Base-by-base conservation (phyloP, 2,797 vertebrate species). In the Cynopterus sphinx region DNA sequence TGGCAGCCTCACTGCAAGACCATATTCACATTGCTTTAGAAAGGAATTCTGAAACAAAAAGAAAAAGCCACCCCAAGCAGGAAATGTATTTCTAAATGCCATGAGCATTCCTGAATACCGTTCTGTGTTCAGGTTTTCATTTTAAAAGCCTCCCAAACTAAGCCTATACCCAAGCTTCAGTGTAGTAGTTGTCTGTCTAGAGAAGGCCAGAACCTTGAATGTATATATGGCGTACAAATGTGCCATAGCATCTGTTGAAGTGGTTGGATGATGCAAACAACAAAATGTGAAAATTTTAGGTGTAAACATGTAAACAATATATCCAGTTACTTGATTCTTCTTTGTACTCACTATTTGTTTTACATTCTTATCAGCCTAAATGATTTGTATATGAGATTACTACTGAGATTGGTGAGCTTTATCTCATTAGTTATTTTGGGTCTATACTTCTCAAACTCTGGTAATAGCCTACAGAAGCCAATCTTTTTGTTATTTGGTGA, bases 21-120 rank as follows among this genome's bases (percentile, higher is more conserved):
- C 28, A 12, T 31, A 28, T 19, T 71, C 41, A 26, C 17, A 22
- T 85, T 71, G 51, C n/a, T 87, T 78, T 74, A 57, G 57, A 77
- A 78, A 94, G 43, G 61, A 90, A 67, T 17, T 87, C 43, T 74
- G 57, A 91, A 85, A 82, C 21, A 68, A 90, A 28, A 86, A 21
- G 75, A 75, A 90, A 81, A 68, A 90, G 22, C 1, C 28, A 49
- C 46, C 63, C 11, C 24, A 33, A 73, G 83, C 4, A 87, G 87
- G n/a, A 55, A 85, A 49, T 57, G 0, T 90, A 75, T 90, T 94
- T 82, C 33, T 90, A 70, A 90, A 68, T 57, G 10, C 24, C 36
- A 39, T 61, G 26, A 94, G 26, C 28, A 57, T 95, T 81, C 10
- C 41, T 73, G 36, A 79, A 83, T 93, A 9, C 17, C 84, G 1